Evolutionary conservation across 2,888 invertebrate genomes (phyloP).

Genomic region (Drosophila vallismaia): DNA sequence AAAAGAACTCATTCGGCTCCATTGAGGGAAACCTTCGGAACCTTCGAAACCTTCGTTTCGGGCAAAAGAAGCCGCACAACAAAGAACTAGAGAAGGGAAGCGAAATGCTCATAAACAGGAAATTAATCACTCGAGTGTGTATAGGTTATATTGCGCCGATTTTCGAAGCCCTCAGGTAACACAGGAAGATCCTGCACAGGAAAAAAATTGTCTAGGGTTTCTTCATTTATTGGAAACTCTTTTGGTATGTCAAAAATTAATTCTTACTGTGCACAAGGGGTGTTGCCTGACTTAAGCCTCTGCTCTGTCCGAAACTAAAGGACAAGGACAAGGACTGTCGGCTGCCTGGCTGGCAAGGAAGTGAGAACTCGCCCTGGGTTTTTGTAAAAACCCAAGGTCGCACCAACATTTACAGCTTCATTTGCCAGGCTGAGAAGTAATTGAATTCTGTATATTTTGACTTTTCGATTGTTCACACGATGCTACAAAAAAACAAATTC

Average conservation of each 20-base stretch:
- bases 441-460: slow-evolving; percentile 75
- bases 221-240: no score
- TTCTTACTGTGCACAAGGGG: neutral
- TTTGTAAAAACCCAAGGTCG: slow-evolving; percentile 60
- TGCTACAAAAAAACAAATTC: slow-evolving; percentile 44
- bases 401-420: slow-evolving; percentile 68
- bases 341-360: slow-evolving; percentile 15
- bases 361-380: slow-evolving; percentile 19
- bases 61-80: slow-evolving; percentile 69
- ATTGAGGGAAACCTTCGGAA: slow-evolving; percentile 69
- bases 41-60: slow-evolving; percentile 59
- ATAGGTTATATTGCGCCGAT: slow-evolving; percentile 25
- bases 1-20: slow-evolving; percentile 34
- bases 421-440: slow-evolving; percentile 52
- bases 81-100: slow-evolving; percentile 46
- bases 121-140: slow-evolving; percentile 74
- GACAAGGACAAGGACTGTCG: slow-evolving; percentile 11
- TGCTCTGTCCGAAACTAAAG: slow-evolving; percentile 3
- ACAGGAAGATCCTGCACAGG: slow-evolving; percentile 5
- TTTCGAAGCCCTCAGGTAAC: slow-evolving; percentile 26
- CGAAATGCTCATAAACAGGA: slow-evolving; percentile 74
- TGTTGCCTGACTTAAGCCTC: slow-evolving; percentile 6
- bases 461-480: slow-evolving; percentile 77
- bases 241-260: no score
- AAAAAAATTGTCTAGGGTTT: neutral